Conservation (phyloP, 2,888 invertebrate species). For the Pseudoips prasinana region DNA sequence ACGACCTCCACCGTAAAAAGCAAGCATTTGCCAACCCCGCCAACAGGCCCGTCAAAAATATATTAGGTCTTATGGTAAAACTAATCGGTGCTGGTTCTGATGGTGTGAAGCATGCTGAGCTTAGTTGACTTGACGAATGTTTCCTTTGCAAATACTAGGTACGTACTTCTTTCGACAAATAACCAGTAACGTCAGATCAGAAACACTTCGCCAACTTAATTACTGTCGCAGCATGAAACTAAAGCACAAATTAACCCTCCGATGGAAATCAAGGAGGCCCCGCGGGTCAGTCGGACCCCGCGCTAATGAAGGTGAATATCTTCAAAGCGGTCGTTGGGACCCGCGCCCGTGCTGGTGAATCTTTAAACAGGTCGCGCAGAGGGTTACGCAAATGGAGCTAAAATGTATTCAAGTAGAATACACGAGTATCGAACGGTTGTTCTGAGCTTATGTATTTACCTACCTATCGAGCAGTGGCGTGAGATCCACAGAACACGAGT, state of each 20-base stretch:
- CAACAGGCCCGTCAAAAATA: too few relatives aligned
- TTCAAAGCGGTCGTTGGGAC: constrained; percentile 70
- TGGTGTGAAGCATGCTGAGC: too few relatives aligned
- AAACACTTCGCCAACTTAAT: constrained; percentile 4
- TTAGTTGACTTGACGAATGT: too few relatives aligned
- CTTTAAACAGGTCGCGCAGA: constrained; percentile 66
- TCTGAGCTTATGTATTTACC: constrained; percentile 14
- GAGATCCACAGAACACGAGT: too few relatives aligned
- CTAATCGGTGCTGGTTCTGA: too few relatives aligned
- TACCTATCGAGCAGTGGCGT: not conserved
- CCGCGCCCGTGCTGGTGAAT: constrained; percentile 71
- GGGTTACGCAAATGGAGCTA: constrained; percentile 51
- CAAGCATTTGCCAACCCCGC: too few relatives aligned
- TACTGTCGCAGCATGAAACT: constrained; percentile 16
- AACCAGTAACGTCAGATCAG: too few relatives aligned
- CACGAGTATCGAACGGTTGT: constrained; percentile 31
- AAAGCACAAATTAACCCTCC: constrained; percentile 27
- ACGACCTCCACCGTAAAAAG: too few relatives aligned
- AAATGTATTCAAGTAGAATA: constrained; percentile 46
- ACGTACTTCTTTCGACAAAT: too few relatives aligned
- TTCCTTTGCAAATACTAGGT: too few relatives aligned
- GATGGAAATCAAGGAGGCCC: constrained; percentile 40
- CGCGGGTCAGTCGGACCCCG: constrained; percentile 60
- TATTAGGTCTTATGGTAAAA: too few relatives aligned
- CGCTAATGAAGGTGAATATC: constrained; percentile 77